Evolutionary conservation across 2,113 vertebrate genomes (phyloP).

Genomic region (Mixornis gularis): DNA sequence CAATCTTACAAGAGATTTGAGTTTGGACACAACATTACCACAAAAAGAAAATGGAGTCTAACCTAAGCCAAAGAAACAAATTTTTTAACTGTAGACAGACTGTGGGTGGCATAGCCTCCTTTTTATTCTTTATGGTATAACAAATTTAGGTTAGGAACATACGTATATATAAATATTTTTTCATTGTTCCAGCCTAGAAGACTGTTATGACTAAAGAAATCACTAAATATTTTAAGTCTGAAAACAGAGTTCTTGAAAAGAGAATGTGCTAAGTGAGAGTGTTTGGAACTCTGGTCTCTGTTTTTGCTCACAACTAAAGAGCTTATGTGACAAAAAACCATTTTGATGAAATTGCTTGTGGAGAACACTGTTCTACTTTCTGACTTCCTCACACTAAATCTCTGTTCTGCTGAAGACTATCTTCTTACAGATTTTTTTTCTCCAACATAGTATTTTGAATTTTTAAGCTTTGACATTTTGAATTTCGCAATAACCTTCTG

Average conservation of each 20-base stretch:
- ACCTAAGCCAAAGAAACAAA: not conserved
- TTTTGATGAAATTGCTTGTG: not conserved
- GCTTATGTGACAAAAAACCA: not conserved
- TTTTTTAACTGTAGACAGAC: not conserved
- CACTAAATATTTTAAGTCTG: not conserved
- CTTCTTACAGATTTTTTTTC: not conserved
- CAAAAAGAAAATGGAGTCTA: not conserved
- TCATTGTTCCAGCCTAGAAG: not conserved
- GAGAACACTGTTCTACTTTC: not conserved
- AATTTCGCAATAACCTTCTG: not conserved
- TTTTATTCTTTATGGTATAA: not conserved
- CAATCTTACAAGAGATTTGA: not conserved
- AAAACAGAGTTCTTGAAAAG: not conserved
- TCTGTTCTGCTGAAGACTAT: not conserved
- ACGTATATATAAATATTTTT: not conserved
- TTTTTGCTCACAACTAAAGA: not conserved
- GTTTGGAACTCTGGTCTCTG: not conserved
- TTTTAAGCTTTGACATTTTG: not conserved
- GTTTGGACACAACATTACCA: not conserved
- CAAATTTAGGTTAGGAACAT: not conserved
- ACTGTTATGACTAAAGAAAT: not conserved
- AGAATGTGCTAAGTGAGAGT: not conserved
- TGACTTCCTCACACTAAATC: not conserved
- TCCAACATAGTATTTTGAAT: not conserved
- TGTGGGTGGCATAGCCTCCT: not conserved